Evolutionary conservation across 2,797 vertebrate genomes (phyloP), one percentile per base, ranked within the genome.

Genomic region (Cuculus canorus): DNA sequence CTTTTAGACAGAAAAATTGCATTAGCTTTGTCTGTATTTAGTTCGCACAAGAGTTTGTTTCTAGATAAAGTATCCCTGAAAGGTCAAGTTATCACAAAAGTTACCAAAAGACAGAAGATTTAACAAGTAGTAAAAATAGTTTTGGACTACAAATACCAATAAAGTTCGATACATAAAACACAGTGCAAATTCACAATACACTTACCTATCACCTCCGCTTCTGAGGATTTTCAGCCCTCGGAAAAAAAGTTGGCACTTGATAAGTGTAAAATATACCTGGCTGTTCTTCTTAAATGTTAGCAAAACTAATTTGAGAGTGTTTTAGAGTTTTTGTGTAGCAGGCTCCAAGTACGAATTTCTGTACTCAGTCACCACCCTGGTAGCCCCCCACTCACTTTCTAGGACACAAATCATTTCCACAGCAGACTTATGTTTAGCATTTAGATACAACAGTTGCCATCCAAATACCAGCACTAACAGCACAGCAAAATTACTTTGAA

Each of bases 51-150:
- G 85, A 97, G 91, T 88, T 76, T 92, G 95, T 92, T 96, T 89
- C 64, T 90, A 86, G 84, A 93, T 56, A 93, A 97, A 96, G 89
- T 93, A 97, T 98, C 98, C 98, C 98, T 98, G 98, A 98, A 98
- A 97, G 95, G 90, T 97, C 92, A 88, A 85, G 69, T 96, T 96
- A 97, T 95, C 94, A 95, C 97, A 97, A 97, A 97, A 96, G 81
- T 92, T 95, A 96, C 97, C 96, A 96, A 98, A 97, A 97, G 96
- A 81, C 96, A 96, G 96, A 96, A 96, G 89, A 76, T 84, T 57
- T 95, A 93, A 96, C 92, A 95, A 86, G 61, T 91, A 97, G 95
- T 96, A 97, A 97, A 97, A 97, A 96, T 91, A 96, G 22, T 77
- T 72, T 87, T 90, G 64, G 86, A 90, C 45, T 66, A 64, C 63